A percentile compares a stretch with the other conserved stretches of the same genome.
Conservation (phyloP, 2,888 invertebrate genomes). For the Cataglyphis rosenhaueri region DNA sequence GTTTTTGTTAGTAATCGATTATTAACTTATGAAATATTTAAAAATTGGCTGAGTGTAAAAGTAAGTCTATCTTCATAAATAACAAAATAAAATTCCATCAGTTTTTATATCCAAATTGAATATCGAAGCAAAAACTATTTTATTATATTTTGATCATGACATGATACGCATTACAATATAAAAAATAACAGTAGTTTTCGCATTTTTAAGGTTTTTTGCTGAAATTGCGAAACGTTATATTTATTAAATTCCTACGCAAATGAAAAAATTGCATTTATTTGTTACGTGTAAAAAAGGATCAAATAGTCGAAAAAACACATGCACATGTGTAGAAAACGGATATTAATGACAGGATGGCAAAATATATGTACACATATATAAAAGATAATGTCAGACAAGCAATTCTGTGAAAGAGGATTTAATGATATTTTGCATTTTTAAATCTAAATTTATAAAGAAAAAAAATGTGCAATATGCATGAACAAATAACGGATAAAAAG, state of each 20-base stretch:
- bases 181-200: not conserved
- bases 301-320: not conserved
- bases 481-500: not conserved
- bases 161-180: not conserved
- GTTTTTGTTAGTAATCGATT: not conserved
- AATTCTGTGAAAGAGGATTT: not conserved
- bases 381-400: not conserved
- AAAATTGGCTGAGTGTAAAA: not conserved
- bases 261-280: not conserved
- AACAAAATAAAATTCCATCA: not conserved
- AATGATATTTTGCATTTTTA: not conserved
- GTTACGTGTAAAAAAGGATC: not conserved
- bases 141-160: not conserved
- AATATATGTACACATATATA: not conserved
- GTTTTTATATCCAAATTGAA: not conserved
- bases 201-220: not conserved
- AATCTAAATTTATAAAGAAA: not conserved
- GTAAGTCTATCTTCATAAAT: not conserved
- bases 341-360: not conserved
- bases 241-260: conserved; percentile 1
- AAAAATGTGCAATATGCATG: not conserved
- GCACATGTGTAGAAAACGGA: not conserved
- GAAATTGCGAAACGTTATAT: not conserved
- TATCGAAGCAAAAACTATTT: not conserved
- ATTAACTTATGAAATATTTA: not conserved